phyloP scores from a whole-genome alignment of 2,888 invertebrate species.

The Emmelina monodactyla region DNA sequence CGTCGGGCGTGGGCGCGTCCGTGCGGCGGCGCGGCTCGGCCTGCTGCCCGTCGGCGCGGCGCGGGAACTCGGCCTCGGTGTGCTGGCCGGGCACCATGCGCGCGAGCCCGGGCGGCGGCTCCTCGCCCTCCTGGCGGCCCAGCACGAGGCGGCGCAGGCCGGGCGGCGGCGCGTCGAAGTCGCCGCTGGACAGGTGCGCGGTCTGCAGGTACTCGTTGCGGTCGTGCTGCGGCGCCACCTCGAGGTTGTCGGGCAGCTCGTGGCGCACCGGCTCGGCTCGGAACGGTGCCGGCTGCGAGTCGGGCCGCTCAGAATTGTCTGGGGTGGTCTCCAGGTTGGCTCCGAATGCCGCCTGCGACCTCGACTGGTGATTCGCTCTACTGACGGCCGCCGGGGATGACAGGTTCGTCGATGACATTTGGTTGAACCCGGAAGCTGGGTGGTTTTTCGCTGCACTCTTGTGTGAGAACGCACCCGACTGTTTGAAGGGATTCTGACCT shows the following conservation, averaged over 20 bases:
- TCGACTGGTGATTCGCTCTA: slow-evolving; percentile 36
- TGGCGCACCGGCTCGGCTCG: slow-evolving; percentile 17
- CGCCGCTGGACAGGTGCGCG: slow-evolving; percentile 71
- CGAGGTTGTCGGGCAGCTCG: slow-evolving; percentile 61
- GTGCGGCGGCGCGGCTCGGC: slow-evolving; percentile 37
- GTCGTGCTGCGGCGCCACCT: slow-evolving; percentile 72
- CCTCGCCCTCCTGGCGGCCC: slow-evolving; percentile 47
- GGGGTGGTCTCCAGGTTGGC: slow-evolving; percentile 72
- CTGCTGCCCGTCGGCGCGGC: slow-evolving; percentile 42
- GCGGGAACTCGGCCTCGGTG: slow-evolving; percentile 30
- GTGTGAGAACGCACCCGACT: slow-evolving; percentile 54
- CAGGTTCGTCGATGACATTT: slow-evolving; percentile 33
- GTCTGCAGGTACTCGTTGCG: slow-evolving; percentile 81
- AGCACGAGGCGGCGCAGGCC: slow-evolving; percentile 67
- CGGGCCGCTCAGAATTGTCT: slow-evolving; percentile 74
- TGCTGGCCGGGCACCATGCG: slow-evolving; percentile 63
- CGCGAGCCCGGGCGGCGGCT: slow-evolving; percentile 60
- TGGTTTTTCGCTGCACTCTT: slow-evolving; percentile 28
- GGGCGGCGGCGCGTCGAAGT: slow-evolving; percentile 56
- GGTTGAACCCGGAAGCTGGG: too few relatives aligned
- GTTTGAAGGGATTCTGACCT: slow-evolving; percentile 46
- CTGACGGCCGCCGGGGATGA: slow-evolving; percentile 39
- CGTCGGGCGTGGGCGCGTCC: slow-evolving; percentile 48
- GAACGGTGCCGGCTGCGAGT: slow-evolving; percentile 38
- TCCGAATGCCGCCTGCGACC: slow-evolving; percentile 45